Percentiles rank a stretch among this genome's conserved stretches.
These are phyloP conservation scores for Cabera pusaria DNA, from an alignment of 2,888 invertebrate species.

Conservation along the genomic window DNA sequence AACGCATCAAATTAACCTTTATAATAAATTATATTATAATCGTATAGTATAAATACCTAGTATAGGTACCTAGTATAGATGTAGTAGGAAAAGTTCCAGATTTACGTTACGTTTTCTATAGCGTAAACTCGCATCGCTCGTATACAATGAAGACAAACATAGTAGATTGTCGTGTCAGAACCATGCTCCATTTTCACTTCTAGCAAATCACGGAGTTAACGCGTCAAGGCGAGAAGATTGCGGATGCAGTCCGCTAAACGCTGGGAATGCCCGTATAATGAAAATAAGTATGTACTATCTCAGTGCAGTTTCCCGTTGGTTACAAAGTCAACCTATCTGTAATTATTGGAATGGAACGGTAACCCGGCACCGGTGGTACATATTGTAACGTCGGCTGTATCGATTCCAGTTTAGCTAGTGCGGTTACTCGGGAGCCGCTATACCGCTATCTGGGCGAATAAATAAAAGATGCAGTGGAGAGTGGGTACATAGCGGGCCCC, in stretches of 20 bases:
- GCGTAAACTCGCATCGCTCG: too few species aligned
- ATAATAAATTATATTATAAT: too few species aligned
- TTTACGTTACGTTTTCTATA: too few species aligned
- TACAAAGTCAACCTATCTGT: slow-evolving; percentile 1
- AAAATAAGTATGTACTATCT: not conserved
- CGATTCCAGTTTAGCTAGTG: slow-evolving; percentile 72
- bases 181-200: too few species aligned
- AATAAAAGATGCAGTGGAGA: slow-evolving; percentile 79
- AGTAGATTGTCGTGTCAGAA: too few species aligned
- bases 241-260: not conserved
- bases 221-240: too few species aligned
- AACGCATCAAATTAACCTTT: too few species aligned
- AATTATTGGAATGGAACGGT: slow-evolving; percentile 30
- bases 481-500: slow-evolving; percentile 68
- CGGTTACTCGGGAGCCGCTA: slow-evolving; percentile 56
- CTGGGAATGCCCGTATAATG: too few species aligned
- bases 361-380: slow-evolving; percentile 19
- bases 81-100: too few species aligned
- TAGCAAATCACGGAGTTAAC: not conserved
- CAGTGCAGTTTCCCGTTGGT: slow-evolving; percentile 7
- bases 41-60: too few species aligned
- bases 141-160: too few species aligned
- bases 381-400: slow-evolving; percentile 55
- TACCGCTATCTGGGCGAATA: slow-evolving; percentile 81
- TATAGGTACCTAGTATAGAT: too few species aligned